Conservation (phyloP, 92 coral and sea anemone genomes). For the Hydrozoanthus gracilis region DNA sequence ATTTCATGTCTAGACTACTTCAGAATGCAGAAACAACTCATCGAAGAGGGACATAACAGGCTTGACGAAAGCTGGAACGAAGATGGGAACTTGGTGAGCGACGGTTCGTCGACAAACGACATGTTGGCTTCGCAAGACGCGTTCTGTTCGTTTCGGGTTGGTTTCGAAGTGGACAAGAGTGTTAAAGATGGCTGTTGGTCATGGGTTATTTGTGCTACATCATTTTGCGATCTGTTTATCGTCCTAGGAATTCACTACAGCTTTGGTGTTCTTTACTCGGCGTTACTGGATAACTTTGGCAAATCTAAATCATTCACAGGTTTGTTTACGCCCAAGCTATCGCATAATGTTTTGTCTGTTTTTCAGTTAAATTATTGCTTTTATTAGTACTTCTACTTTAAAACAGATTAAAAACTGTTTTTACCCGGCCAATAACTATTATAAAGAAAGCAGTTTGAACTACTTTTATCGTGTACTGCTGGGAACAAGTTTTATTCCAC, state of each 20-base stretch:
- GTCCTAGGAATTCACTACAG: slow-evolving; percentile 93
- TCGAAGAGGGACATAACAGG: neutral
- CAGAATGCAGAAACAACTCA: slow-evolving; percentile 11
- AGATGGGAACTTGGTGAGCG: neutral
- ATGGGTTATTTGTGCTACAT: slow-evolving; percentile 94
- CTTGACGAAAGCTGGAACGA: slow-evolving; percentile 21
- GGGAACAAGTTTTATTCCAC: too few species aligned
- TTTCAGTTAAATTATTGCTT: neutral
- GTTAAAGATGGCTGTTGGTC: slow-evolving; percentile 86
- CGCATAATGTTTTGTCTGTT: too few species aligned
- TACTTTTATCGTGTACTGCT: too few species aligned
- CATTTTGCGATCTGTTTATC: slow-evolving; percentile 87
- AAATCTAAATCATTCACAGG: slow-evolving; percentile 91
- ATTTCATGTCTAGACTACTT: too few species aligned
- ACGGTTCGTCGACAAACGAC: neutral
- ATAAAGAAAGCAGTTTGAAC: too few species aligned
- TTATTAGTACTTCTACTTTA: neutral
- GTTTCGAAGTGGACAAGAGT: neutral
- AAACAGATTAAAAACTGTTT: too few species aligned
- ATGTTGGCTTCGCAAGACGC: neutral
- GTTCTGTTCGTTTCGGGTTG: neutral
- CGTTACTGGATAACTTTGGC: slow-evolving; percentile 82
- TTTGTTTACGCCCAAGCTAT: slow-evolving; percentile 13
- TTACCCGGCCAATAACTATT: neutral
- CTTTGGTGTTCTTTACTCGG: slow-evolving; percentile 89